Evolutionary conservation across 2,797 vertebrate genomes (phyloP), one percentile per base, ranked within the genome.

Genomic region (Eospalax fontanierii): DNA sequence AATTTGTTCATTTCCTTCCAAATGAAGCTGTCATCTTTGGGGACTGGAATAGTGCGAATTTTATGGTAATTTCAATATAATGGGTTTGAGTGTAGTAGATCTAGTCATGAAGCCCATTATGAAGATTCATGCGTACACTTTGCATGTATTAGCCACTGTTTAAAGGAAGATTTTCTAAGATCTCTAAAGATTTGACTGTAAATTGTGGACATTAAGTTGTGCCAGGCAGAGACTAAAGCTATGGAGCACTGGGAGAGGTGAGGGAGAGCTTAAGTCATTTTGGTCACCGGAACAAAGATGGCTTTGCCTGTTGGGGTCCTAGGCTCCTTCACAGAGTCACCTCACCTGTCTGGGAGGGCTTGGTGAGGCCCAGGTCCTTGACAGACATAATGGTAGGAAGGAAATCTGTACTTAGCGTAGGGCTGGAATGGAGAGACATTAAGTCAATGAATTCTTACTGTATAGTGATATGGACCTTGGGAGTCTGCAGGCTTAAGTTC

Each of bases 21-120:
- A 92, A 96, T 95, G 87, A 96, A 97, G 16, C 15, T 33, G 70
- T 96, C 68, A 46, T 89, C 89, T 95, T 84, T 79, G 74, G 59
- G 76, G 88, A 83, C 4, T 83, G 59, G 74, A 91, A 85, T 14
- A 82, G 95, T 95, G 95, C 79, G 73, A 96, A 97, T 95, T 97
- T 97, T 96, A 97, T 95, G 74, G 87, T 85, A 59, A 82, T 85
- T 33, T 95, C 89, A 57, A 7, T 91, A 66, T 82, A 92, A 89
- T 71, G 71, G 73, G 33, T 79, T 94, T 74, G 66, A 90, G 73
- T 61, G 54, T 9, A 59, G 78, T 63, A 71, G 68, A 84, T 74
- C n/a, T 73, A 74, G 75, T 86, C 35, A 50, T 1, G 28, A 84
- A 89, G 30, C 30, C 83, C 74, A 19, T 7, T 15, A 18, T 33